Evolutionary conservation across 2,113 vertebrate species (phyloP), one percentile per base, ranked within the genome.

Genomic region (Ariopsis seemanni): DNA sequence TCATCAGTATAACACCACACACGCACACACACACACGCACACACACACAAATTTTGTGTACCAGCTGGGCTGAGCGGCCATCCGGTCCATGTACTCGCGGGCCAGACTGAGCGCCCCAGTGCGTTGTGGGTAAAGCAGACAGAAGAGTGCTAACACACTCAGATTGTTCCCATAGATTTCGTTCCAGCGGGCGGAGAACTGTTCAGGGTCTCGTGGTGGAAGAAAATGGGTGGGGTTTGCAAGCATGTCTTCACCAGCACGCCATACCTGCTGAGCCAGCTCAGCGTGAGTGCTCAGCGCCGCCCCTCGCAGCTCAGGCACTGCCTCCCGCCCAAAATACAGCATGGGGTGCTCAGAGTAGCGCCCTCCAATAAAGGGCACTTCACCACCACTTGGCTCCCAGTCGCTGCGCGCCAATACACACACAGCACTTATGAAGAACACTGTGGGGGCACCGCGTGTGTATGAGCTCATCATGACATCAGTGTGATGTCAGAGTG

Each of bases 51-150:
- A 78, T 14, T 9, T 52, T 18, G 25, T 96, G 94, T 99, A 99
- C 98, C 98, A 99, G 98, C 97, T 99, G 97, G 98, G 98, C 96
- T 99, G 98, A 92, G 96, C 96, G 0, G 98, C 98, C 98, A 99
- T 99, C 94, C 98, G 97, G 93, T 99, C 98, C 98, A 99, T 99
- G 96, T 99, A 99, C 93, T 99, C 97, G 88, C 93, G 97, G 91
- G 96, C 97, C 93, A 99, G 93, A 88, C 91, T 94, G 58, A 98
- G 92, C 20, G 98, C 98, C 88, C 98, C 97, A 0, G 96, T 91
- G 88, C 97, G 96, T 87, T 99, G 97, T 0, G 98, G 98, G 90
- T 97, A 99, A 89, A 99, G 96, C 89, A 99, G 92, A 75, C 97
- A 99, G 94, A 97, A 99, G 95, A 99, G 98, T 0, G 98, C 97